Evolutionary conservation across 2,888 invertebrate genomes (phyloP).

Genomic region (Priocnemis perturbator): DNA sequence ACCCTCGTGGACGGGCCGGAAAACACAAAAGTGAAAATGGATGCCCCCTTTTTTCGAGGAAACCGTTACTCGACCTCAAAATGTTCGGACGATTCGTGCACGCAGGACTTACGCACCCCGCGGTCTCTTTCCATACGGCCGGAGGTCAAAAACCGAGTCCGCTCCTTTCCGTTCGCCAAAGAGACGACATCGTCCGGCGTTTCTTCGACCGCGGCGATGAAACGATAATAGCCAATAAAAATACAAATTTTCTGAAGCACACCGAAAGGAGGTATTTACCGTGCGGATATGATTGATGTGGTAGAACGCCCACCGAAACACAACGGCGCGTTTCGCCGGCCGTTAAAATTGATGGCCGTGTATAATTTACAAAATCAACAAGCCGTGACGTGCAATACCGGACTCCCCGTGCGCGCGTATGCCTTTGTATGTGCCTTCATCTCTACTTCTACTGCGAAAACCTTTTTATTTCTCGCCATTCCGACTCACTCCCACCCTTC

Average conservation of each 20-base stretch:
- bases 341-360: constrained; percentile 67
- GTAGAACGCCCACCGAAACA: constrained; percentile 69
- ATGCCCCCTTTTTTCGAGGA: constrained; percentile 41
- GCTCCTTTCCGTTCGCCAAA: too few relatives aligned
- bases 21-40: constrained; percentile 67
- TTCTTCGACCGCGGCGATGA: constrained; percentile 27
- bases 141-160: not conserved
- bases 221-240: constrained; percentile 56
- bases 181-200: constrained; percentile 1
- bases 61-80: constrained; percentile 62
- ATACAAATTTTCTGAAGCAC: constrained; percentile 59
- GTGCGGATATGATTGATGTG: constrained; percentile 67
- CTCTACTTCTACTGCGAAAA: constrained; percentile 56
- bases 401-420: constrained; percentile 31
- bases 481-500: constrained; percentile 26
- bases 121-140: not conserved
- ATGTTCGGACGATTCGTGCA: too few relatives aligned
- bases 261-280: constrained; percentile 63
- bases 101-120: too few relatives aligned
- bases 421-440: constrained; percentile 56
- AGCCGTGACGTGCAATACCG: constrained; percentile 67
- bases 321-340: constrained; percentile 63
- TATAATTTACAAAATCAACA: constrained; percentile 72
- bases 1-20: constrained; percentile 52
- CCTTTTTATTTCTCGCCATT: constrained; percentile 59